A percentile compares a stretch with the other conserved stretches of the same genome.
phyloP scores from a whole-genome alignment of 2,113 vertebrate genomes.

The Xenopus laevis region DNA sequence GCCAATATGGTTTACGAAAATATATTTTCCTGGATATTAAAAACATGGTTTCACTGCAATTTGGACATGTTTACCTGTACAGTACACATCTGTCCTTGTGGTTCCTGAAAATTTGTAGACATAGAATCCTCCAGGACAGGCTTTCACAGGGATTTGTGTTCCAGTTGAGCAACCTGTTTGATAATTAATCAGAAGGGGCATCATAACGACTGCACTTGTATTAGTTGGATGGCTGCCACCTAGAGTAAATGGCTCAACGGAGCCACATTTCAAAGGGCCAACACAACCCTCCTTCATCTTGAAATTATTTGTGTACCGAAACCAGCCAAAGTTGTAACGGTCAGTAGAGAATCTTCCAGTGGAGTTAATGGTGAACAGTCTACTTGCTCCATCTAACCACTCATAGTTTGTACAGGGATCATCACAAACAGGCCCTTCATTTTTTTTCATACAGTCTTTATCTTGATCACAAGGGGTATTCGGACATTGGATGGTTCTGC shows the following conservation, averaged over 20 bases:
- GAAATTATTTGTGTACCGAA: not conserved
- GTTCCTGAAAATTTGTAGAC: constrained; percentile 17
- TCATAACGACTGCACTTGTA: not conserved
- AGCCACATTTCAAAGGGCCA: constrained; percentile 5
- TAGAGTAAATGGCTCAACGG: not conserved
- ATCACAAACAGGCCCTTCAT: not conserved
- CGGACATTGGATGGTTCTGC: not conserved
- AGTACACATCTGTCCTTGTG: not conserved
- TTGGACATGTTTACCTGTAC: constrained; percentile 1
- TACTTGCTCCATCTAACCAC: not conserved
- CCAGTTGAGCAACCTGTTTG: not conserved
- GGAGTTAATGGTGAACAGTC: not conserved
- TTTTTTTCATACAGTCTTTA: not conserved
- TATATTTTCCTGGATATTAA: not conserved
- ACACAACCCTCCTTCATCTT: not conserved
- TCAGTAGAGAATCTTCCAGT: not conserved
- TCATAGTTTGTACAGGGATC: constrained; percentile 5
- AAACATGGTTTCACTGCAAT: not conserved
- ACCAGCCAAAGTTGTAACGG: constrained; percentile 13
- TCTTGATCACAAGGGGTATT: not conserved
- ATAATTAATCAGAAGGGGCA: not conserved
- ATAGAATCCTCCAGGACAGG: not conserved
- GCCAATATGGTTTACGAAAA: not conserved
- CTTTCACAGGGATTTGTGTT: not conserved
- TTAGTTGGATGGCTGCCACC: not conserved